Evolutionary conservation across 2,113 vertebrate species (phyloP), one percentile per base, ranked within the genome.

Genomic region (Phylloscopus trochiloides): DNA sequence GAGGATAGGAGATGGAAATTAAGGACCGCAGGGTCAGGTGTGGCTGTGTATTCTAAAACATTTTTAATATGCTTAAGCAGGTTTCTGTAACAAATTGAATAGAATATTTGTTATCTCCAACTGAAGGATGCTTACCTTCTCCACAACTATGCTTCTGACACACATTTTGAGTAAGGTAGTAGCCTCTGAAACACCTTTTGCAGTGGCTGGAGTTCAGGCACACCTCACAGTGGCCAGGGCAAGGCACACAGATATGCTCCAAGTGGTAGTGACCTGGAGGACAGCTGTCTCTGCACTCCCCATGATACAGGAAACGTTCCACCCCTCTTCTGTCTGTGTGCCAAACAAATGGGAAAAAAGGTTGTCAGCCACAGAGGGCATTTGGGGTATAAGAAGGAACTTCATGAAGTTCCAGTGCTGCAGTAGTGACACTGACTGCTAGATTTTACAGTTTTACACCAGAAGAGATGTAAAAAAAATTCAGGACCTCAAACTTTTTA

Each of bases 271-370:
- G 67, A 10, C 97, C 98, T 20, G 72, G 59, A 4, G 99, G 99
- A 87, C 99, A 99, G 72, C 52, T 94, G 19, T 98, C 98, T 63
- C 95, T 97, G 96, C 99, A 99, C 83, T 98, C 96, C 22, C 97
- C 96, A 32, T 78, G 43, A 34, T 98, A 98, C 17, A 99, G 90
- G 96, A 98, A 99, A 58, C 93, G 97, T 17, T 96, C 54, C 9
- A 65, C 96, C 17, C 96, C 97, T 32, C 97, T 97, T 71, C 77
- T 97, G 79, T 99, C 99, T 99, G 96, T 57, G 47, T 16, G 74
- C 63, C 32, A 86, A 59, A 20, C 10, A 94, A 88, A 54, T 16
- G 28, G n/a, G 51, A 48, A 88, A 48, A 88, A 65, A 86, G 32
- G 3, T 28, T 28, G 11, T 89, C 34, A 85, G 55, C 5, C 34